These are phyloP conservation scores for Drosophila helvetica DNA, from an alignment of 2,888 invertebrate species.

Conservation along the genomic window DNA sequence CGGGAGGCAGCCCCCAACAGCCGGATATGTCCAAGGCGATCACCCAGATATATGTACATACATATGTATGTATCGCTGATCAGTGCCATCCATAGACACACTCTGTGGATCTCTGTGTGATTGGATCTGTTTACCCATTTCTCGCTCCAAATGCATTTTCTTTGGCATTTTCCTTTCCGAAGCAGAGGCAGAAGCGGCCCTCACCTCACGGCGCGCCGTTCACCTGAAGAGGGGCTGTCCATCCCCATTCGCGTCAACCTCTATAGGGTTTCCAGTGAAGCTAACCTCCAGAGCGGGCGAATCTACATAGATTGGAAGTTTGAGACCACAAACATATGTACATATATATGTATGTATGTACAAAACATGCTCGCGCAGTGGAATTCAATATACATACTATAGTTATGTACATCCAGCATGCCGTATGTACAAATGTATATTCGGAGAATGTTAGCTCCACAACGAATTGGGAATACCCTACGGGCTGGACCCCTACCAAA, in stretches of 20 bases:
- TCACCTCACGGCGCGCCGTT: no score
- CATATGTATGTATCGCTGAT: slow-evolving; percentile 16
- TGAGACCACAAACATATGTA: not conserved
- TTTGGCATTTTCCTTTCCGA: no score
- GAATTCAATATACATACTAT: no score
- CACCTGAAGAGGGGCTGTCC: not conserved
- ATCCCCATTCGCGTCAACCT: not conserved
- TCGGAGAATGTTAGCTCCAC: not conserved
- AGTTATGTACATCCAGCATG: not conserved
- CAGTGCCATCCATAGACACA: slow-evolving; percentile 6
- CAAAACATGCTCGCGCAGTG: no score
- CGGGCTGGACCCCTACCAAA: no score
- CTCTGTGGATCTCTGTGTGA: slow-evolving; percentile 10
- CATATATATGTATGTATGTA: no score
- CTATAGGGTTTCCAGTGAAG: not conserved
- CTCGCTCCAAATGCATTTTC: slow-evolving; percentile 14
- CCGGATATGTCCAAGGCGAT: slow-evolving; percentile 15
- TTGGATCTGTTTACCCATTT: no score
- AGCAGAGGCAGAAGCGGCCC: no score
- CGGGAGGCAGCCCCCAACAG: slow-evolving; percentile 6
- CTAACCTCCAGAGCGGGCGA: not conserved
- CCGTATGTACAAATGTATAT: no score
- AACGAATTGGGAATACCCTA: not conserved
- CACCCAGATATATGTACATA: slow-evolving; percentile 1
- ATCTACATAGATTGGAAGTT: not conserved